A percentile compares a stretch with the other conserved stretches of the same genome.
Evolutionary conservation across 1,140 invertebrate genomes (phyloP).

Genomic region (Aricia agestis): DNA sequence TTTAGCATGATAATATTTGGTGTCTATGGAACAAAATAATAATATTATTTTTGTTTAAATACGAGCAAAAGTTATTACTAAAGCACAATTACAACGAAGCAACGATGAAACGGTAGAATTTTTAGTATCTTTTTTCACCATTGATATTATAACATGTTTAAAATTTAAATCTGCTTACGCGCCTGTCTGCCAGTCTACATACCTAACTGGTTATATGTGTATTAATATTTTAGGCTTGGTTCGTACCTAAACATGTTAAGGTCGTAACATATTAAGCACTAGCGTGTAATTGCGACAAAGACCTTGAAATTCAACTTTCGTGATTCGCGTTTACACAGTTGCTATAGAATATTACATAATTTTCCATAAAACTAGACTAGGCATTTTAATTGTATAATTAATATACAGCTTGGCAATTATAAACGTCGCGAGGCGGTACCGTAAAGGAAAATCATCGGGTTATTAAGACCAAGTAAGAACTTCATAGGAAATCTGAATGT

Average conservation of each 20-base stretch:
- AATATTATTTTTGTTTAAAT: too few relatives aligned
- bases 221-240: background rate
- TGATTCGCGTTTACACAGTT: background rate
- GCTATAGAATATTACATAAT: background rate
- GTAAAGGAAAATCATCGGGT: slow-evolving; percentile 1
- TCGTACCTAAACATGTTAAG: background rate
- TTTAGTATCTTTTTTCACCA: too few relatives aligned
- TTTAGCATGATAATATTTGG: too few relatives aligned
- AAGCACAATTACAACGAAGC: too few relatives aligned
- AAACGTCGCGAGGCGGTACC: background rate
- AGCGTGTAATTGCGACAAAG: background rate
- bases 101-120: too few relatives aligned
- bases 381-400: slow-evolving; percentile 7
- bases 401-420: background rate
- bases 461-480: background rate
- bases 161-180: too few relatives aligned
- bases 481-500: background rate
- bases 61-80: too few relatives aligned
- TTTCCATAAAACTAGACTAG: slow-evolving; percentile 4
- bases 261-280: background rate
- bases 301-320: background rate
- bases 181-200: background rate
- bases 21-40: too few relatives aligned
- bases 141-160: too few relatives aligned
- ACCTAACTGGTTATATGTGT: background rate